Evolutionary conservation across 1,140 invertebrate species (phyloP), one percentile per base, ranked within the genome.

Genomic region (Samia ricini): DNA sequence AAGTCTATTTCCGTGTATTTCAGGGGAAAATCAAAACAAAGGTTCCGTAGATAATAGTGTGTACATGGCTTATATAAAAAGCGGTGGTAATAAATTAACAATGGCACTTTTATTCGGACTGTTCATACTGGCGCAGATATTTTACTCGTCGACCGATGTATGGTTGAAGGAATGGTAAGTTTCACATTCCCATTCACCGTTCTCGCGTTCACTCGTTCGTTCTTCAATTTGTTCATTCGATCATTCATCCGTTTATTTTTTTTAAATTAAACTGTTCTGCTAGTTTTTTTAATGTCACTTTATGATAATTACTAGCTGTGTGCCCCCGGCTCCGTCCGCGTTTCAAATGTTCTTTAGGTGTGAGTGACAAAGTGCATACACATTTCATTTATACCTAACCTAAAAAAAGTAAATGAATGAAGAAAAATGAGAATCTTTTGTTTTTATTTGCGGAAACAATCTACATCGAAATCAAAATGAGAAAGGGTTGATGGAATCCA

Each of bases 51-150:
- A 78, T 19, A 76, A 74, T 24, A 72, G 78, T 24, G 88, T 91
- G 8, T 94, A 94, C 71, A 66, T 86, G 23, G 62, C 88, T 2
- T 94, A 93, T 72, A 91, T 94, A 33, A 90, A 85, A 60, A 91
- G 92, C 48, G 93, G 92, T 0, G 90, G 92, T 4, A 90, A 89
- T 23, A 69, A 72, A 0, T 69, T 84, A 23, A 86, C 91, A 3
- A 84, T 92, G 68, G 64, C 92, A 1, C 56, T 92, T 2, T 61
- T 93, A 0, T 72, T 93, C 8, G 56, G 85, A 0, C 60, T 92
- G 2, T 82, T 92, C 33, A 81, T 92, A 49, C 23, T 94, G 15
- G 81, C 83, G 5, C 90, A 91, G 20, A 54, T 85, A 6, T 85
- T 87, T 65, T 90, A 88, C 69, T 87, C 85, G 1, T 69, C 80